phyloP scores from a whole-genome alignment of 1,140 invertebrate species.

The Procambarus clarkii region DNA sequence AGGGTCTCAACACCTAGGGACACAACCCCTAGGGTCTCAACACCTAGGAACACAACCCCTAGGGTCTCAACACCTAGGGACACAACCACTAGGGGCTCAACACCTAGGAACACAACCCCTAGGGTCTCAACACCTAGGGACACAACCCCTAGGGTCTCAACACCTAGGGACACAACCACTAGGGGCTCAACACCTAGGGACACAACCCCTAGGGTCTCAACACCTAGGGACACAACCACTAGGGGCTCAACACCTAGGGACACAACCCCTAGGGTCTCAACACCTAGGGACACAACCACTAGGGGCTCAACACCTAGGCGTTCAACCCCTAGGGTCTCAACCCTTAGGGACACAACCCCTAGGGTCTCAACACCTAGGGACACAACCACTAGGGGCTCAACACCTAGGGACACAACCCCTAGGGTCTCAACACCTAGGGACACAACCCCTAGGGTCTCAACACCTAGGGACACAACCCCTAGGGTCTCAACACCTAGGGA shows the following conservation, averaged over 20 bases:
- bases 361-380: neutral
- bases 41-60: neutral
- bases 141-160: too few relatives aligned
- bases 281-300: neutral
- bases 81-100: neutral
- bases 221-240: neutral
- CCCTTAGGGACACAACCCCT: too few relatives aligned
- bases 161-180: too few relatives aligned
- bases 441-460: neutral
- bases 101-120: neutral
- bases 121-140: neutral
- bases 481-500: neutral
- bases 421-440: too few relatives aligned
- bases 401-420: too few relatives aligned
- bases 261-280: too few relatives aligned
- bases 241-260: neutral
- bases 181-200: too few relatives aligned
- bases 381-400: conserved; percentile 3
- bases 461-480: neutral
- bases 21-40: neutral
- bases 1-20: neutral
- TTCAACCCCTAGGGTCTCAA: too few relatives aligned
- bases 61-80: neutral
- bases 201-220: neutral
- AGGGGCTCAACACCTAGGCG: conserved; percentile 6